Percentiles rank a stretch among this genome's conserved stretches.
These are phyloP conservation scores for Rhynchomys soricoides DNA, from an alignment of 2,113 vertebrate genomes.

Conservation along the genomic window DNA sequence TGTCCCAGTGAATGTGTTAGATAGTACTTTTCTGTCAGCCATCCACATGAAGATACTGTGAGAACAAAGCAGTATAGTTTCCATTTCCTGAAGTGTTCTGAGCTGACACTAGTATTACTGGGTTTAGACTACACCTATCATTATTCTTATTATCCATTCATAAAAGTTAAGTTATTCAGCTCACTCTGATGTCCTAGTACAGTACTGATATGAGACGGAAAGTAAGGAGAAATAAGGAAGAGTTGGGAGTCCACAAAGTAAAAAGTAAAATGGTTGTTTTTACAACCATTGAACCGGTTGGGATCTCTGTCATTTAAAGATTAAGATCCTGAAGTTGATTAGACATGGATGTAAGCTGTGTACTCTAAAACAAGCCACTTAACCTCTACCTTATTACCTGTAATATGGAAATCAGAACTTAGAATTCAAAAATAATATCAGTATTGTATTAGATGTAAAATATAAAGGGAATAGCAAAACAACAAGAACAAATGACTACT, in stretches of 20 bases:
- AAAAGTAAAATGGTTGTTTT: too few species aligned
- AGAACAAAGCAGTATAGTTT: background rate
- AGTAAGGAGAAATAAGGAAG: background rate
- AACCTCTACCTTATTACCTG: background rate
- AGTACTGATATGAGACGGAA: background rate
- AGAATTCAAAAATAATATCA: background rate
- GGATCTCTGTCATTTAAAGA: background rate
- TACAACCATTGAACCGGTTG: too few species aligned
- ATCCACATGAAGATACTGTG: background rate
- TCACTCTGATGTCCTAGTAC: background rate
- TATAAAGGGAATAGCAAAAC: background rate
- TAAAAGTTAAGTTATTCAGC: background rate
- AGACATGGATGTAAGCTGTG: background rate
- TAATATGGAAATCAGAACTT: background rate
- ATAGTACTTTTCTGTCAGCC: background rate
- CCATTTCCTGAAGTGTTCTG: background rate
- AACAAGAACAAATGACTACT: background rate
- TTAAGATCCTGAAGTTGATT: background rate
- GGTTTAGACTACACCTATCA: background rate
- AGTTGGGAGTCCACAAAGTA: too few species aligned
- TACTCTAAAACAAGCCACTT: background rate
- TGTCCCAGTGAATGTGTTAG: background rate
- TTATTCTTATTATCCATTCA: background rate
- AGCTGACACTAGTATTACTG: background rate
- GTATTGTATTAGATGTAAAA: background rate